phyloP scores from a whole-genome alignment of 2,113 vertebrate genomes.

The Rynchops niger region DNA sequence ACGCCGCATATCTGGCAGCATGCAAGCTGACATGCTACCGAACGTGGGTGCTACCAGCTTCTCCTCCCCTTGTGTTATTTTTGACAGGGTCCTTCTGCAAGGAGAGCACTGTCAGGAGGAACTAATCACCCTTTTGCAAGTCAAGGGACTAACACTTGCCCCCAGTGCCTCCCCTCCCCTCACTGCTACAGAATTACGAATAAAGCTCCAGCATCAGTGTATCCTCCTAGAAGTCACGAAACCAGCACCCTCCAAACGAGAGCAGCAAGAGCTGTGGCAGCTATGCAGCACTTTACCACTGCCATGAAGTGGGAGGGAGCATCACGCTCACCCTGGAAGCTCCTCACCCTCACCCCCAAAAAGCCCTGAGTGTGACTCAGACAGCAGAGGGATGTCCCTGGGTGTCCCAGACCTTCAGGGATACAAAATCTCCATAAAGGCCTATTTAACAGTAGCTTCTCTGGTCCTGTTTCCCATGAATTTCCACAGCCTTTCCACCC shows the following conservation, averaged over 20 bases:
- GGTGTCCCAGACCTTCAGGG: not conserved
- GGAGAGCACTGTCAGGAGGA: not conserved
- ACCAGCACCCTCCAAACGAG: not conserved
- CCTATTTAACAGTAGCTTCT: no score
- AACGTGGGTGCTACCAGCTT: not conserved
- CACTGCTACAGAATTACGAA: not conserved
- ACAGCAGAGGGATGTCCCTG: rapidly evolving
- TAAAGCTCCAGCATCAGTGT: not conserved
- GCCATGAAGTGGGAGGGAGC: not conserved
- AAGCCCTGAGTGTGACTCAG: not conserved
- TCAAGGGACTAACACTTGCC: not conserved
- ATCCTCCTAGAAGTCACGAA: no score
- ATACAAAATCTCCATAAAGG: not conserved
- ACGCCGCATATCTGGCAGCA: not conserved
- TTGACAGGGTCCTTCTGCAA: not conserved
- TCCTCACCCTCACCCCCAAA: not conserved
- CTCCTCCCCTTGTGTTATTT: not conserved
- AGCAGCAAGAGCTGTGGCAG: not conserved
- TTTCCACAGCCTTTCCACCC: not conserved
- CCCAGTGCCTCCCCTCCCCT: not conserved
- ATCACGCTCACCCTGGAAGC: not conserved
- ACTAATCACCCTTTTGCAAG: not conserved
- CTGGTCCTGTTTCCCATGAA: not conserved
- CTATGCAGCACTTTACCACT: not conserved
- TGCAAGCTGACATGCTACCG: rapidly evolving